A percentile compares a stretch with the other conserved stretches of the same genome.
Conservation (phyloP, 2,888 invertebrate species). For the Parasteatoda lunata region DNA sequence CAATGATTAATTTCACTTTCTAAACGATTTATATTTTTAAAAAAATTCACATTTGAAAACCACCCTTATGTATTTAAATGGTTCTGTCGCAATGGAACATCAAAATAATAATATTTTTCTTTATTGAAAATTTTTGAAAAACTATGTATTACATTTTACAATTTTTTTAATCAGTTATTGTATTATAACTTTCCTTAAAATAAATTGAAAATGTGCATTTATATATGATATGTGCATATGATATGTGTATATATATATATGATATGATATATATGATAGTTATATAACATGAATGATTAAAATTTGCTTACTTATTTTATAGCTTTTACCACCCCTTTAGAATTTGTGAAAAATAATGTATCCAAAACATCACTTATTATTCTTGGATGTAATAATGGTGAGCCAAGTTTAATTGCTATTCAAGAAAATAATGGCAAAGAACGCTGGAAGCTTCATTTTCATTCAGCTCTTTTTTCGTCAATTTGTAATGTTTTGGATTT, state of each 20-base stretch:
- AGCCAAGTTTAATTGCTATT: constrained; percentile 57
- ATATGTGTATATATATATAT: no score
- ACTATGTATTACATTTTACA: no score
- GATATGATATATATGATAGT: no score
- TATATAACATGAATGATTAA: neutral
- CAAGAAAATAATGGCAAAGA: constrained; percentile 45
- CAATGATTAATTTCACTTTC: no score
- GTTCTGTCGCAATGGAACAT: no score
- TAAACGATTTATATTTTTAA: no score
- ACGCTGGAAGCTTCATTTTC: constrained; percentile 49
- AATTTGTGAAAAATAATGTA: constrained; percentile 17
- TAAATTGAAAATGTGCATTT: neutral
- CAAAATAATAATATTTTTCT: no score
- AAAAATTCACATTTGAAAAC: no score
- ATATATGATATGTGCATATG: no score
- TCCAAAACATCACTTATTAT: constrained; percentile 23
- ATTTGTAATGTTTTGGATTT: constrained; percentile 48
- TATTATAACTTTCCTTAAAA: neutral
- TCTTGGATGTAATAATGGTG: constrained; percentile 37
- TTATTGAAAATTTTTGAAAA: no score
- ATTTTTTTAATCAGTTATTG: neutral
- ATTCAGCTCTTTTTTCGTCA: constrained; percentile 32
- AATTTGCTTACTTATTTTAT: neutral
- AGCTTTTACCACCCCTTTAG: constrained; percentile 54
- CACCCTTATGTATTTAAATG: no score